Evolutionary conservation across 2,888 invertebrate species (phyloP), one percentile per base, ranked within the genome.

Genomic region (Caenorhabditis sp.): DNA sequence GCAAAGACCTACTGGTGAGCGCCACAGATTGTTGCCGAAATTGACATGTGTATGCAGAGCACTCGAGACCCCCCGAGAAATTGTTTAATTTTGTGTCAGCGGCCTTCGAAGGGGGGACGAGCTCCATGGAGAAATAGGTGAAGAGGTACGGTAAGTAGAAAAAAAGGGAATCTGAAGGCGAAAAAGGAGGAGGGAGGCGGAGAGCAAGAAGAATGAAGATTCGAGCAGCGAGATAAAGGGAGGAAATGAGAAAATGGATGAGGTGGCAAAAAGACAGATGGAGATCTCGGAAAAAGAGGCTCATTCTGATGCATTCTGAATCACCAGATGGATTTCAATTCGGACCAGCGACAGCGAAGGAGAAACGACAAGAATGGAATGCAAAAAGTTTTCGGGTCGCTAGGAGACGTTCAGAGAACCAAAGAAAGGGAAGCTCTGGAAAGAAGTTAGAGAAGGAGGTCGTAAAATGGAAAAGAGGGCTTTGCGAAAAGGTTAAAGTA

Each of bases 41-140:
- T 35, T 56, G 46, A 65, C 62, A 62, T 62, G 62, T 74, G 66
- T 74, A 45, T 74, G 63, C 74, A 32, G 52, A 74, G 74, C 74
- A 66, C 74, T 74, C 45, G 66, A 74, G 66, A 65, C 65, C 56
- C 50, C 56, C 55, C 17, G n/a, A 50, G 61, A 52, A 48, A 39
- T 41, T 53, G 35, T 53, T 53, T 35, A 53, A 53, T 30, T 52
- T 35, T 63, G 45, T 46, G 65, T 66, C 35, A 35, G 9, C 35
- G 35, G 6, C 35, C 13, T 13, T 3, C 9, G 35, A 35, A 35
- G 9, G 13, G 9, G 8, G 46, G 24, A 46, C 20, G 46, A 24
- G 8, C 15, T 24, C n/a, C n/a, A 35, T n/a, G n/a, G n/a, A 32
- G 35, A 35, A 35, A 9, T 13, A 35, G 35, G 2, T 2, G 35